phyloP scores from a whole-genome alignment of 1,140 invertebrate species.

The Radopholus similis region DNA sequence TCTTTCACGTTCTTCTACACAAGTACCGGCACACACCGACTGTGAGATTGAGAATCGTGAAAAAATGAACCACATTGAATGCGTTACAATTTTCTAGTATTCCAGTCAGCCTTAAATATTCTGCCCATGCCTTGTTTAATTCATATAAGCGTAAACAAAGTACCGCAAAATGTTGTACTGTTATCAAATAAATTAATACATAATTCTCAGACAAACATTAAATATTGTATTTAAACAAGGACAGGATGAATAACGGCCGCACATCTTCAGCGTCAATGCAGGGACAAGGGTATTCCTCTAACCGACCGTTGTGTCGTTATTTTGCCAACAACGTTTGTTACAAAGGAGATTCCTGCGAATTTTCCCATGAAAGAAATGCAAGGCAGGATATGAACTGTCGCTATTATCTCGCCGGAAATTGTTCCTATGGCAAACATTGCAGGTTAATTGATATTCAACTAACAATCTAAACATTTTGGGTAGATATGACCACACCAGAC shows the following conservation, averaged over 20 bases:
- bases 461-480: neutral
- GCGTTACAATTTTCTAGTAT: no score
- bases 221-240: no score
- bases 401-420: slow-evolving; percentile 32
- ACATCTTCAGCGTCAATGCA: neutral
- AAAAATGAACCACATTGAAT: neutral
- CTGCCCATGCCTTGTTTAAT: neutral
- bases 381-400: slow-evolving; percentile 26
- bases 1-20: slow-evolving; percentile 18
- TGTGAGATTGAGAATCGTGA: no score
- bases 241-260: neutral
- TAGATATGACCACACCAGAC: slow-evolving; percentile 31
- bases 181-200: no score
- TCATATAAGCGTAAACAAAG: no score
- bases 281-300: neutral
- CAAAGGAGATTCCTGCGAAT: slow-evolving; percentile 24
- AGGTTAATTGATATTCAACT: slow-evolving; percentile 8
- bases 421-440: slow-evolving; percentile 23
- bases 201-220: no score
- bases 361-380: slow-evolving; percentile 36
- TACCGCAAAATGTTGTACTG: no score
- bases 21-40: slow-evolving; percentile 6
- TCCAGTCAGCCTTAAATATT: neutral
- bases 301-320: slow-evolving; percentile 28
- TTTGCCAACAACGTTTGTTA: slow-evolving; percentile 34